phyloP scores from a whole-genome alignment of 2,113 vertebrate species.

The Urocynchramus pylzowi region DNA sequence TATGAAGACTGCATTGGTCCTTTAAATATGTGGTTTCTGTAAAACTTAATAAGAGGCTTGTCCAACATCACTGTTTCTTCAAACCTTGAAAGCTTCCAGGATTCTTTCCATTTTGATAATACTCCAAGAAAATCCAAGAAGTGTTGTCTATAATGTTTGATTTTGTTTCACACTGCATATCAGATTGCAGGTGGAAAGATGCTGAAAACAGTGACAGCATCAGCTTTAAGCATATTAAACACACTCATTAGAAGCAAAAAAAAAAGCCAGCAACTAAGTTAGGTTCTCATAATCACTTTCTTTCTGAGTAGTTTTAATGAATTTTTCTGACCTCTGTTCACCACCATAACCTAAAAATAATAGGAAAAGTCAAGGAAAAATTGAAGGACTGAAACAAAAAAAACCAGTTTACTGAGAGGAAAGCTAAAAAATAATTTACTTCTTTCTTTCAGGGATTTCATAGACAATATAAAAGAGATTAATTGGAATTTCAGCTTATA shows the following conservation, averaged over 20 bases:
- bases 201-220: background rate
- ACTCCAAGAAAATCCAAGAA: background rate
- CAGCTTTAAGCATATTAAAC: background rate
- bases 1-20: background rate
- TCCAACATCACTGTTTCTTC: background rate
- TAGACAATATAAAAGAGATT: background rate
- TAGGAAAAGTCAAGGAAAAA: background rate
- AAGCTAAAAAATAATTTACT: background rate
- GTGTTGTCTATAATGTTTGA: background rate
- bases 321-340: background rate
- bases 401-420: background rate
- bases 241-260: background rate
- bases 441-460: background rate
- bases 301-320: background rate
- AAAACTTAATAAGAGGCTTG: background rate
- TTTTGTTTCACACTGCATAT: background rate
- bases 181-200: background rate
- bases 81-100: background rate
- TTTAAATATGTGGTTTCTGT: background rate
- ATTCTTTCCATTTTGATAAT: background rate
- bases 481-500: background rate
- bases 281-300: background rate
- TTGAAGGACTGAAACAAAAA: background rate
- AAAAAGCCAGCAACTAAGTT: background rate
- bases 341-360: background rate